Evolutionary conservation across 1,140 invertebrate species (phyloP).

Genomic region (Aphelenchoides besseyi): DNA sequence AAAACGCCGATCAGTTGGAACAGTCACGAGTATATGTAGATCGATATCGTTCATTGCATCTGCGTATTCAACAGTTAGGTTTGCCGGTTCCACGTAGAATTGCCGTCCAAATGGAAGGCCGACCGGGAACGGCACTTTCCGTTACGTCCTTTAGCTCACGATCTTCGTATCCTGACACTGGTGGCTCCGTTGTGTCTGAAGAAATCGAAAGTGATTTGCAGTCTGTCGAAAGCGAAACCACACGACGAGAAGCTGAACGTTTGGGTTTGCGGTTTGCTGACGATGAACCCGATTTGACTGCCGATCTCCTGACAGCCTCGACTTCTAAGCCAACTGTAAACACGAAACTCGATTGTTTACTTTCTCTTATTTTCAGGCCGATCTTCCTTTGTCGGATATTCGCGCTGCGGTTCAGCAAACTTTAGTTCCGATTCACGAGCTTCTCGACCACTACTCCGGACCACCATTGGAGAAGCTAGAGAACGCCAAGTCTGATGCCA

Average conservation of each 20-base stretch:
- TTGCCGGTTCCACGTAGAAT: neutral
- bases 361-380: neutral
- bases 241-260: slow-evolving; percentile 1
- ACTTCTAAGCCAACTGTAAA: neutral
- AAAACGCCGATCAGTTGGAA: slow-evolving; percentile 16
- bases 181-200: neutral
- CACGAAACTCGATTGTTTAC: neutral
- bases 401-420: neutral
- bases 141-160: neutral
- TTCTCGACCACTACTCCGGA: neutral
- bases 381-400: neutral
- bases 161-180: neutral
- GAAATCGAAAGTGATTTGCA: slow-evolving; percentile 22
- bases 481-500: neutral
- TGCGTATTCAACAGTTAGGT: neutral
- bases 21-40: slow-evolving; percentile 1
- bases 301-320: neutral
- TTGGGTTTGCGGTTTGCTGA: neutral
- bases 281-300: neutral
- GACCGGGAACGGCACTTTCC: neutral
- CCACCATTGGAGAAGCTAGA: slow-evolving; percentile 10
- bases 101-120: slow-evolving; percentile 13
- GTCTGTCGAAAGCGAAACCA: slow-evolving; percentile 14
- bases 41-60: neutral
- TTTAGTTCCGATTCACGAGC: neutral